Evolutionary conservation across 2,888 invertebrate species (phyloP), one percentile per base, ranked within the genome.

Genomic region (Agriopis aurantiaria): DNA sequence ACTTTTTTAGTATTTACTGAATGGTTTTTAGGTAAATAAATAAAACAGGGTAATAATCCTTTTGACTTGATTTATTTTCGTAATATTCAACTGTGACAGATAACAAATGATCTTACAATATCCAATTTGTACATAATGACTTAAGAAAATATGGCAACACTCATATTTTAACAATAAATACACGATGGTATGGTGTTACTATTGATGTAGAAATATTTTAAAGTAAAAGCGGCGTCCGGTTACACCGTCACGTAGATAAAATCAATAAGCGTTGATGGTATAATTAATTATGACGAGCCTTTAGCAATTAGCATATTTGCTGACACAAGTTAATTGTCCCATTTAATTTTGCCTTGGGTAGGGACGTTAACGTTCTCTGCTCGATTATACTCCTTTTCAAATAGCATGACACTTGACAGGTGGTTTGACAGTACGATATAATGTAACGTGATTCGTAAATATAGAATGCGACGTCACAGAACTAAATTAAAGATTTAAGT

Each of bases 141-240:
- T 93, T 93, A 93, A 93, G 91, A 93, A 92, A 93, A 93, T 93
- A 93, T 94, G 94, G 94, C 94, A 93, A 93, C 93, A 93, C 91
- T 91, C 91, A 91, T 91, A 91, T 92, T 91, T 90, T 88, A 93
- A 93, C 91, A 92, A 92, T 90, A 90, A 89, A 89, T 89, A 91
- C 86, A 81, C 84, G 85, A 86, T 85, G 82, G 82, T 65, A 65
- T 83, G 81, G 79, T 85, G 81, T 84, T 80, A 82, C 76, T 75
- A 75, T 76, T 76, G 70, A 68, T 78, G 74, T 78, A 76, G 75
- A 67, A 69, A 69, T 60, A 71, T 75, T 76, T 63, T 74, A 65
- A 75, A 61, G 33, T 23, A 12, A 17, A 52, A 53, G 40, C 40
- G 11, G 9, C 17, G 66, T 43, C 63, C 63, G 66, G 59, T 66